A percentile compares a stretch with the other conserved stretches of the same genome.
Conservation (phyloP, 2,797 vertebrate genomes). For the Clarias fuscus region DNA sequence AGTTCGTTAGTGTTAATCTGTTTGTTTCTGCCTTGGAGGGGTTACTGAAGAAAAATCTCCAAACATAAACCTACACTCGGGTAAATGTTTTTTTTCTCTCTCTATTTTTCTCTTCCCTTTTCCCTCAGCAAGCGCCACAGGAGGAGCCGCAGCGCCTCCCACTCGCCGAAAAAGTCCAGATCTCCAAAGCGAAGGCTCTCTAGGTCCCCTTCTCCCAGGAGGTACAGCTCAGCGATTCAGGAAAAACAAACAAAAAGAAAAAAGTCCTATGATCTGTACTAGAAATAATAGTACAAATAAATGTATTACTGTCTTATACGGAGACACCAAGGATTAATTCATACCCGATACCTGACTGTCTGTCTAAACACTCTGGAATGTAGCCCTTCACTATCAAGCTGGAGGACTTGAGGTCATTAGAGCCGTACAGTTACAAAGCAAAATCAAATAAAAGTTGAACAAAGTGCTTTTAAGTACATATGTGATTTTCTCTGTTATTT, state of each 20-base stretch:
- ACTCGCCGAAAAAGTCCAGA: conserved; percentile 83
- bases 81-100: background rate
- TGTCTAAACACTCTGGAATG: background rate
- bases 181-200: conserved; percentile 88
- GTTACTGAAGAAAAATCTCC: background rate
- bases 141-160: conserved; percentile 84
- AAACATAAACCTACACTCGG: background rate
- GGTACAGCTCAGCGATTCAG: conserved; percentile 62
- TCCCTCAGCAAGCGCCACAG: conserved; percentile 76
- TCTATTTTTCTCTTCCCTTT: background rate
- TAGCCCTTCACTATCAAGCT: background rate
- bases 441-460: background rate
- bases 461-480: background rate
- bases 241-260: no score
- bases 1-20: background rate
- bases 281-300: background rate
- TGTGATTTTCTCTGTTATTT: no score
- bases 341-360: background rate
- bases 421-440: background rate
- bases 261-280: background rate
- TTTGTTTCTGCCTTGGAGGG: background rate
- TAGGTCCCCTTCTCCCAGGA: conserved; percentile 87
- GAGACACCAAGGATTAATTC: background rate
- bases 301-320: background rate
- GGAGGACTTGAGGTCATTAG: background rate